These are phyloP conservation scores for Chrysocyon brachyurus DNA, from an alignment of 2,797 vertebrate genomes.

Conservation along the genomic window DNA sequence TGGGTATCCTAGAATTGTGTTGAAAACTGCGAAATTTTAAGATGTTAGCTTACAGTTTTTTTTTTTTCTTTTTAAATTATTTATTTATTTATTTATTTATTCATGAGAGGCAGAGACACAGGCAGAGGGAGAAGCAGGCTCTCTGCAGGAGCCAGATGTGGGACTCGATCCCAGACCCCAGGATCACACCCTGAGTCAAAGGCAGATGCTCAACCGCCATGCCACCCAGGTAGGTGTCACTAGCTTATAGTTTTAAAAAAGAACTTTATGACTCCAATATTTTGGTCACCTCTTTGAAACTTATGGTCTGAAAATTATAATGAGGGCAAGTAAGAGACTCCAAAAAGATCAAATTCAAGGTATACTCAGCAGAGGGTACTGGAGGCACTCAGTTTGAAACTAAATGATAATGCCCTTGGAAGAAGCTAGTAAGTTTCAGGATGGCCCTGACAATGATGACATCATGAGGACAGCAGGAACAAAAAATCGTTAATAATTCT, in stretches of 20 bases:
- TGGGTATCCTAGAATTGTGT: neutral
- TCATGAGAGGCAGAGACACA: too few relatives aligned
- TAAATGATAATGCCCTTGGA: neutral
- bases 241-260: neutral
- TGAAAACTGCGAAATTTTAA: conserved; percentile 28
- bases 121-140: too few relatives aligned
- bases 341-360: neutral
- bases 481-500: neutral
- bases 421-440: neutral
- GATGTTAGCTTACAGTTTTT: neutral
- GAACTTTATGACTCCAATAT: neutral
- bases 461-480: neutral
- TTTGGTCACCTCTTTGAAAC: conserved; percentile 15
- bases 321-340: neutral
- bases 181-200: too few relatives aligned
- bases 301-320: neutral
- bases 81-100: too few relatives aligned
- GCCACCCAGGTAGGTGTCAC: too few relatives aligned
- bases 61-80: too few relatives aligned
- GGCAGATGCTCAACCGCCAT: too few relatives aligned
- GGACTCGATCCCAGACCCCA: too few relatives aligned
- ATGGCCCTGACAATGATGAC: neutral
- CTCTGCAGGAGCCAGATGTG: too few relatives aligned
- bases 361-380: neutral
- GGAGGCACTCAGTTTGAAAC: neutral